Evolutionary conservation across 2,797 vertebrate species (phyloP), one percentile per base, ranked within the genome.

Genomic region (Moxostoma hubbsi): DNA sequence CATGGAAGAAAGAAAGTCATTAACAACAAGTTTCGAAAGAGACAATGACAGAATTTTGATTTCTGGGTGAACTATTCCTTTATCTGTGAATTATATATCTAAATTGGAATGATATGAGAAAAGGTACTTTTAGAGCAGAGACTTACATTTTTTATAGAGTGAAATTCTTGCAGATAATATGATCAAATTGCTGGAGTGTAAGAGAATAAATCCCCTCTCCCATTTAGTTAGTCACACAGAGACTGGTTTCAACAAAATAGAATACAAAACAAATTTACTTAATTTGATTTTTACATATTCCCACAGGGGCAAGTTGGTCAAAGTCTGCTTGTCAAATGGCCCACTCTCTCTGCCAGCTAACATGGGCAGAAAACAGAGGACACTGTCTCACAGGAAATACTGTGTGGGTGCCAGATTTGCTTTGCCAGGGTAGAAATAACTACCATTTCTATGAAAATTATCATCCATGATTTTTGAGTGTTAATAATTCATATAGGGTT

Each of bases 261-360:
- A 75, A 75, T 54, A 50, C 13, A 2, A 24, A 67, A 66, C 54
- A 58, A 45, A 76, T 55, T 67, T 7, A 36, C 13, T 76, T 66
- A 18, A 55, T 75, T 75, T 65, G 9, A 61, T 61, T 74, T 76
- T 67, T 15, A 46, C 43, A 67, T 45, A 67, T 43, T 66, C 46
- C 54, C 54, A 36, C 15, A 7, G 64, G 74, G 54, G 51, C 53
- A 18, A 47, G 9, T 12, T 1, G 64, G 74, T 76, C 74, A 67
- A 67, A 66, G 43, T 7, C 73, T 63, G 73, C 53, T 65, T 65
- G 62, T 75, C 63, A 75, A 53, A 67, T 49, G 36, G 53, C 74
- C 74, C 63, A 76, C 74, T 67, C 16, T 46, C 15, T 67, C n/a
- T 63, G 46, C 45, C 74, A 67, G 63, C 74, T 24, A 45, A 76